Conservation (phyloP, 37 sponge, comb jelly and placozoan genomes). For the Ephydatia muelleri region DNA sequence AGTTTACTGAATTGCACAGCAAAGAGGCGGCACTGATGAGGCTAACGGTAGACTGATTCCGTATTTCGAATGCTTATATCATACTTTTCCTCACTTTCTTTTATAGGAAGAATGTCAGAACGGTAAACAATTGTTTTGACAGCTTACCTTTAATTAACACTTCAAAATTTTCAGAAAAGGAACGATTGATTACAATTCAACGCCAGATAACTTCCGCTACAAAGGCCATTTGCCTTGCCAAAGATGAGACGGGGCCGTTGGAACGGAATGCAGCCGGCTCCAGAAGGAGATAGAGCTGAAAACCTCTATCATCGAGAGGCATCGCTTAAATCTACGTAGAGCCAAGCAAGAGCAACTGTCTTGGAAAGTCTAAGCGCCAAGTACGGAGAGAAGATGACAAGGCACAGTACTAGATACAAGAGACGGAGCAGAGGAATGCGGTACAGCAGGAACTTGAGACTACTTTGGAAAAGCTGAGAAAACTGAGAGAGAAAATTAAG, state of each 20-base stretch:
- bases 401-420: not conserved
- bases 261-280: not conserved
- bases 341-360: not conserved
- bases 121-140: not conserved
- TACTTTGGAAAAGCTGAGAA: not conserved
- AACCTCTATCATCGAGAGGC: not conserved
- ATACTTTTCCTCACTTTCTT: not conserved
- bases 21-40: slow-evolving; percentile 5
- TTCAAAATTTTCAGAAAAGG: slow-evolving; percentile 5
- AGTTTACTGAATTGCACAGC: slow-evolving; percentile 11
- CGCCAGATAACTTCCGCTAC: not conserved
- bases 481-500: slow-evolving; percentile 10
- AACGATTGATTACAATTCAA: not conserved
- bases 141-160: not conserved
- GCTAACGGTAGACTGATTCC: not conserved
- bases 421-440: slow-evolving; percentile 9
- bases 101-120: slow-evolving; percentile 9
- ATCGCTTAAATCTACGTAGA: not conserved
- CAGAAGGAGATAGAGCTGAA: not conserved
- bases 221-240: slow-evolving; percentile 27
- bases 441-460: slow-evolving; percentile 13
- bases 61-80: not conserved
- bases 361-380: not conserved
- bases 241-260: not conserved
- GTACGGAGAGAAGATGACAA: slow-evolving; percentile 27